phyloP scores from a whole-genome alignment of 2,888 invertebrate genomes.

The Taenaris catops region DNA sequence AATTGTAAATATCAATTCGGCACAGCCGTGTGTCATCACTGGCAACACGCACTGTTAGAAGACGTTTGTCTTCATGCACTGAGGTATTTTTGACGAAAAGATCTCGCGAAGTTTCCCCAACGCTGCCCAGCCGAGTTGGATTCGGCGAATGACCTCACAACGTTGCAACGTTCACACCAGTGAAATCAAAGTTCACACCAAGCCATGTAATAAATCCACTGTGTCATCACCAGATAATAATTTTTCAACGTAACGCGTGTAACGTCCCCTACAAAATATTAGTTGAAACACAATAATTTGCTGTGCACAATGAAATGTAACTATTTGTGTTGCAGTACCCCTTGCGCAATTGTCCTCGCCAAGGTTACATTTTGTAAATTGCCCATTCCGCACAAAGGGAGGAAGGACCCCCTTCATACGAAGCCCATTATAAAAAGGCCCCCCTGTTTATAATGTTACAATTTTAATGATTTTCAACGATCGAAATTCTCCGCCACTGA shows the following conservation, averaged over 20 bases:
- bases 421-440: slow-evolving; percentile 63
- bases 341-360: slow-evolving; percentile 30
- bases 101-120: no score
- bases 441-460: slow-evolving; percentile 68
- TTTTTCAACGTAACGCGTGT: slow-evolving; percentile 14
- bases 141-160: no score
- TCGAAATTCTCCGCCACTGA: not conserved
- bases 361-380: slow-evolving; percentile 58
- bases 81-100: no score
- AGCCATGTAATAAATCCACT: no score
- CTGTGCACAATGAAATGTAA: slow-evolving; percentile 54
- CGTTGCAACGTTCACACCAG: no score
- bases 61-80: no score
- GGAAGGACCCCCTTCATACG: slow-evolving; percentile 61
- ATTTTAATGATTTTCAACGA: slow-evolving; percentile 60
- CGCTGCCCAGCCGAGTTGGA: no score
- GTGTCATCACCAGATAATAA: slow-evolving; percentile 18
- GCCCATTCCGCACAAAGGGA: slow-evolving; percentile 52
- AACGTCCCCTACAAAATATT: slow-evolving; percentile 41
- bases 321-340: slow-evolving; percentile 49
- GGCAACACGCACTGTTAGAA: no score
- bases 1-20: no score
- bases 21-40: no score
- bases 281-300: slow-evolving; percentile 66
- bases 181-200: no score